phyloP scores from a whole-genome alignment of 2,888 invertebrate genomes.

The Alloscopus bannaensis region DNA sequence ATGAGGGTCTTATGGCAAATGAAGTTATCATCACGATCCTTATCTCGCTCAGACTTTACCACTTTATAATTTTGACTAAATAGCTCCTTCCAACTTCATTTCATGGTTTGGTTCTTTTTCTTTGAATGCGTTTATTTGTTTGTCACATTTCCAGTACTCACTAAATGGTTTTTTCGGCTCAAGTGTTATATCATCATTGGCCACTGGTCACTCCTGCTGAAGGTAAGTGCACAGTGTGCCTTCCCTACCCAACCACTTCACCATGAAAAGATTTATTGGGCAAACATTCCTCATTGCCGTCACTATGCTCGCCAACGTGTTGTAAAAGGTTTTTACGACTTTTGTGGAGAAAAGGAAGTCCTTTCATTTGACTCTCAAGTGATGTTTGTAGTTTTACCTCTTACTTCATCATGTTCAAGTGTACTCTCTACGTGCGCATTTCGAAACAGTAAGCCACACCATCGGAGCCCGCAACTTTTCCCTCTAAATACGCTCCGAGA shows the following conservation, averaged over 20 bases:
- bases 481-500: no score
- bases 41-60: slow-evolving; percentile 36
- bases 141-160: slow-evolving; percentile 34
- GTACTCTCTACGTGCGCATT: no score
- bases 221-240: background rate
- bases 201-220: slow-evolving; percentile 70
- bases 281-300: slow-evolving; percentile 49
- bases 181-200: slow-evolving; percentile 41
- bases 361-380: no score
- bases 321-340: background rate
- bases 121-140: slow-evolving; percentile 47
- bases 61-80: slow-evolving; percentile 29
- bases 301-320: background rate
- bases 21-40: slow-evolving; percentile 52
- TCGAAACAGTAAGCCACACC: no score
- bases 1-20: slow-evolving; percentile 28
- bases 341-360: background rate
- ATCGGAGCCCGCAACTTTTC: no score
- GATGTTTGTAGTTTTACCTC: no score
- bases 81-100: slow-evolving; percentile 28
- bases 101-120: slow-evolving; percentile 42
- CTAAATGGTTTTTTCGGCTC: slow-evolving; percentile 50
- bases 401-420: no score
- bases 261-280: slow-evolving; percentile 68
- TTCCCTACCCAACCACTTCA: slow-evolving; percentile 12